phyloP scores from a whole-genome alignment of 64 coral and sea anemone genomes.

The Platygyra sinensis region DNA sequence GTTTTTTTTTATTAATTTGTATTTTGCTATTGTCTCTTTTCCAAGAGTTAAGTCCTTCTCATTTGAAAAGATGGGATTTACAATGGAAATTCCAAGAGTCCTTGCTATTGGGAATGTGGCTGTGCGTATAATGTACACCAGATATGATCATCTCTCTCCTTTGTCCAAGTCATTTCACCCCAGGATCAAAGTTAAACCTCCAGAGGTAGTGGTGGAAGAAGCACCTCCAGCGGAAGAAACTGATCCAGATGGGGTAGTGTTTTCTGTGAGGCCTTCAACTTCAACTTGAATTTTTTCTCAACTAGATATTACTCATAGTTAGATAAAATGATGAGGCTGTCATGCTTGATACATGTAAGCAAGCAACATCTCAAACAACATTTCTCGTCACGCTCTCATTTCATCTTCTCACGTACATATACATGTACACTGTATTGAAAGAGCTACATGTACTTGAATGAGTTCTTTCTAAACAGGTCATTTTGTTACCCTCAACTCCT shows the following conservation, averaged over 20 bases:
- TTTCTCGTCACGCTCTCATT: too few species aligned
- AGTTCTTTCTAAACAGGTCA: too few species aligned
- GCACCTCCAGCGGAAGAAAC: conserved; percentile 41
- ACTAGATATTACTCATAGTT: background rate
- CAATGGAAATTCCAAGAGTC: conserved; percentile 82
- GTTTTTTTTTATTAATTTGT: too few species aligned
- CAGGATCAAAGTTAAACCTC: conserved; percentile 50
- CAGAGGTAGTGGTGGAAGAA: conserved; percentile 57
- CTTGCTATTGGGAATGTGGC: conserved; percentile 81
- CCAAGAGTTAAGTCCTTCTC: conserved; percentile 87
- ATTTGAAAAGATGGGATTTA: conserved; percentile 80
- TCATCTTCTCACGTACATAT: too few species aligned
- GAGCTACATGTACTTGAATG: too few species aligned
- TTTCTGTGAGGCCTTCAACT: background rate
- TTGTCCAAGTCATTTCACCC: conserved; percentile 83
- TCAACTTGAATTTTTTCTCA: background rate
- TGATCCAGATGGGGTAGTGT: conserved; percentile 51
- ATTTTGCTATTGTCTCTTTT: background rate
- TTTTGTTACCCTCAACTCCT: too few species aligned
- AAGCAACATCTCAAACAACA: too few species aligned
- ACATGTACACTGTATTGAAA: too few species aligned
- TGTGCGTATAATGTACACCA: conserved; percentile 78
- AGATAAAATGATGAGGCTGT: too few species aligned
- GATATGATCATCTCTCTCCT: conserved; percentile 86
- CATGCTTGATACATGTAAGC: too few species aligned